Evolutionary conservation across 2,797 vertebrate genomes (phyloP).

Genomic region (Lutjanus argentimaculatus): DNA sequence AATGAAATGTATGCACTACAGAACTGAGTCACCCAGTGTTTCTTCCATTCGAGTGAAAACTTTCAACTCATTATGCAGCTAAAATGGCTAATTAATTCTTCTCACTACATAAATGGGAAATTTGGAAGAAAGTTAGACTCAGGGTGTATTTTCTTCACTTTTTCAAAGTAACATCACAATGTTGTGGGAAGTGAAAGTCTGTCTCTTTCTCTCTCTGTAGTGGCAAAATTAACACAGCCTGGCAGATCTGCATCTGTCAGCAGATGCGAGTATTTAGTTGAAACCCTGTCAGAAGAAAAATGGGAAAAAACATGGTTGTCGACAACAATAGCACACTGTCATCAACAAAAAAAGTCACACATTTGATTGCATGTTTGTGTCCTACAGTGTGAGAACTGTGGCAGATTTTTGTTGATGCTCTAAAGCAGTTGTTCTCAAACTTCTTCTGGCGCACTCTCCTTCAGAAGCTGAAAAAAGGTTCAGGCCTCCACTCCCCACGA

Average conservation of each 20-base stretch:
- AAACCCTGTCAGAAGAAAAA: conserved; percentile 12
- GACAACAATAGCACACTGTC: conserved; percentile 26
- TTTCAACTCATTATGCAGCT: conserved; percentile 22
- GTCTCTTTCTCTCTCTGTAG: conserved; percentile 1
- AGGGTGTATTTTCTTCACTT: neutral
- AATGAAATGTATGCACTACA: conserved; percentile 12
- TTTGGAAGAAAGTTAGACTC: conserved; percentile 4
- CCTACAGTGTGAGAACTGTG: neutral
- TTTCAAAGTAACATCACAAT: conserved; percentile 18
- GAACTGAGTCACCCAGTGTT: conserved; percentile 11
- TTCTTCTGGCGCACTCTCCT: too few relatives aligned
- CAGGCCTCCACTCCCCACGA: too few relatives aligned
- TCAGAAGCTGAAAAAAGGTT: too few relatives aligned
- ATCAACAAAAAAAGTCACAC: neutral
- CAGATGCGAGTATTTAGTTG: conserved; percentile 21
- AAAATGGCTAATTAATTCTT: conserved; percentile 29
- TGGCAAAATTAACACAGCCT: conserved; percentile 12
- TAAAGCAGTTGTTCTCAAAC: neutral
- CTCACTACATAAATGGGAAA: conserved; percentile 12
- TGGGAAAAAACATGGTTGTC: neutral
- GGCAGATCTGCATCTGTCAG: conserved; percentile 27
- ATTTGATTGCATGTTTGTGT: conserved; percentile 25
- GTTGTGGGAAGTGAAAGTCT: neutral
- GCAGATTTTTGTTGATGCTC: neutral
- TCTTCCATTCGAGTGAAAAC: conserved; percentile 8